Conservation (phyloP, 2,888 invertebrate species). For the Tachina grossa region DNA sequence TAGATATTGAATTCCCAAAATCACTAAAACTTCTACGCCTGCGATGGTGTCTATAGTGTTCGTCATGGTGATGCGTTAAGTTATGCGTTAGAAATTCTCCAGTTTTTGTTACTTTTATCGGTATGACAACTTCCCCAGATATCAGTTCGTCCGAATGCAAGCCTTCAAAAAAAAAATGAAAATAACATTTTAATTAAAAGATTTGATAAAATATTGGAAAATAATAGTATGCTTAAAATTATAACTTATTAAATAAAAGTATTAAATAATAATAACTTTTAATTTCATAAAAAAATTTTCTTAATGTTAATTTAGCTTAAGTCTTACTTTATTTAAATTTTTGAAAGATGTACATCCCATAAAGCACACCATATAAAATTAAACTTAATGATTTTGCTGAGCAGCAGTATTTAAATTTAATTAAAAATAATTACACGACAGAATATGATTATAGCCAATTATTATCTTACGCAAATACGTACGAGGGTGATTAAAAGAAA, state of each 20-base stretch:
- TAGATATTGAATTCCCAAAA: not conserved
- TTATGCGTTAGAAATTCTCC: slow-evolving; percentile 80
- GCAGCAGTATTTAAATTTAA: slow-evolving; percentile 67
- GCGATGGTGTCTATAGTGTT: slow-evolving; percentile 78
- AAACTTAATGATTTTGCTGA: slow-evolving; percentile 39
- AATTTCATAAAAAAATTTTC: not conserved
- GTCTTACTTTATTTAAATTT: not conserved
- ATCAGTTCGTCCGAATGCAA: slow-evolving; percentile 80
- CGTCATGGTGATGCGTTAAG: slow-evolving; percentile 80
- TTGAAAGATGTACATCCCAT: slow-evolving; percentile 58
- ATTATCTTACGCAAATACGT: slow-evolving; percentile 49
- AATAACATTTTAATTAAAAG: not conserved
- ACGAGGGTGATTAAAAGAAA: slow-evolving; percentile 9
- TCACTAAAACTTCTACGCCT: slow-evolving; percentile 73
- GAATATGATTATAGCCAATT: slow-evolving; percentile 61
- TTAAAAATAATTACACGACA: slow-evolving; percentile 68
- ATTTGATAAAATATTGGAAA: too few species aligned
- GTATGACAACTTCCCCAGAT: slow-evolving; percentile 80
- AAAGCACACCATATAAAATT: slow-evolving; percentile 67
- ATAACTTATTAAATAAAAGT: not conserved
- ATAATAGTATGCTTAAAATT: not conserved
- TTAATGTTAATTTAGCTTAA: slow-evolving; percentile 1
- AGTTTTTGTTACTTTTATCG: slow-evolving; percentile 79
- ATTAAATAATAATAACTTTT: not conserved
- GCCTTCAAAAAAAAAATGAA: slow-evolving; percentile 73